Percentiles rank a stretch among this genome's conserved stretches.
These are phyloP conservation scores for Sympetrum striolatum DNA, from an alignment of 2,888 invertebrate genomes.

Conservation along the genomic window DNA sequence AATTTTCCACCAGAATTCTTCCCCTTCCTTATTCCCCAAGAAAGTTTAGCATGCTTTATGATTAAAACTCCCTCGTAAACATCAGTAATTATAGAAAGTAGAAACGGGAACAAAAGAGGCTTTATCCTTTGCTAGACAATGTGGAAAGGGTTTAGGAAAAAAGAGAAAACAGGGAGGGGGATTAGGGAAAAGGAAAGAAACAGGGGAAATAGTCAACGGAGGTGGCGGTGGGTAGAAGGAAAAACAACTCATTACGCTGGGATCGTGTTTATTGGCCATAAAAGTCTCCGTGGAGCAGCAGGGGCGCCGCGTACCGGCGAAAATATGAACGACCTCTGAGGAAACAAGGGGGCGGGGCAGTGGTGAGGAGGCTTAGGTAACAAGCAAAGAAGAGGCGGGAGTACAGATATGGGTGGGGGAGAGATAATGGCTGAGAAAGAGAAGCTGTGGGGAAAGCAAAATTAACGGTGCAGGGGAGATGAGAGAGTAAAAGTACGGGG, in stretches of 20 bases:
- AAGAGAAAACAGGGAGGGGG: neutral
- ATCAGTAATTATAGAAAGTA: no score
- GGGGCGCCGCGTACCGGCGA: slow-evolving; percentile 23
- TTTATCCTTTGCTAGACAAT: no score
- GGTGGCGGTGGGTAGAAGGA: neutral
- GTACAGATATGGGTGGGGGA: neutral
- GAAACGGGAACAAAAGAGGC: no score
- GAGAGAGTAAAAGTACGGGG: neutral
- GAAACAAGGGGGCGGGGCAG: neutral
- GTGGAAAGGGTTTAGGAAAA: no score
- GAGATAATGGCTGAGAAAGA: no score
- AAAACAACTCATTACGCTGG: slow-evolving; percentile 42
- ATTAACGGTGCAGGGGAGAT: neutral
- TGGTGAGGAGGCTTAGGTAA: neutral
- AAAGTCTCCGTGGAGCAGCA: slow-evolving; percentile 38
- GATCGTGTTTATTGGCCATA: slow-evolving; percentile 44
- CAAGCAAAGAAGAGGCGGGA: neutral
- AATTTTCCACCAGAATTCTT: no score
- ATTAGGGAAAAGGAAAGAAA: neutral
- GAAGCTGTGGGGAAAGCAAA: neutral
- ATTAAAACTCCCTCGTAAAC: no score
- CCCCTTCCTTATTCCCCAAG: no score
- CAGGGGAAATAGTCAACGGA: neutral
- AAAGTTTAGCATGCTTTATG: no score
- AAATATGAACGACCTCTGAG: slow-evolving; percentile 41